Base-by-base conservation (phyloP, 1,140 invertebrate genomes). In the Drosophila saltans region DNA sequence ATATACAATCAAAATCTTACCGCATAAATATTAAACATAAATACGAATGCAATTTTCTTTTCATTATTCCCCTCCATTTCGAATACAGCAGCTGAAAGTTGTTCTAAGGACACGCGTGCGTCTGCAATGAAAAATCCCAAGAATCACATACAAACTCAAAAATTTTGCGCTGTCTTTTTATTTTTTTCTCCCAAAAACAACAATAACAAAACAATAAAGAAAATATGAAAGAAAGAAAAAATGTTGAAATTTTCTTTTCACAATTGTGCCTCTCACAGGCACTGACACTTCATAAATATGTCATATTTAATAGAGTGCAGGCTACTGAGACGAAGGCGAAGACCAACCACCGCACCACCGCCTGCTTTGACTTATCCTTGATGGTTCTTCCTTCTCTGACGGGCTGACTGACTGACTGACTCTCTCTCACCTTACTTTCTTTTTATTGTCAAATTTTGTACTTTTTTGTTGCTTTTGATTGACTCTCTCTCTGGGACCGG, bases 201-300 rank as follows among this genome's bases (percentile, higher is more conserved):
- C 45, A 52, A 21, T 21, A 52, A 24, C 24, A 48, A 30, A 30
- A 24, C n/a, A 48, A 24, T 24, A 48, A 48, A 24, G n/a, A 48
- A 48, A 16, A 16, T 16, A 16, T 16, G 16, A 16, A 16, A 16
- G 16, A 16, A 16, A 16, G 16, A 16, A 48, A 24, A 52, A 52
- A 52, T 6, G 16, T 21, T 24, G 65, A 66, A 55, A 66, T 80
- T 78, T 70, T 64, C 26, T 48, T 24, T 60, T 52, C 48, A 40
- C 61, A 57, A 59, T 81, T 85, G 73, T 81, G 52, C 43, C 60
- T 66, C 75, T 75, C 67, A 16, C 72, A 75, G 73, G 60, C 72
- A 71, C 77, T 75, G 74, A 67, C 90, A 91, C 90, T 91, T 91
- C 90, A 91, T 91, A 91, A 91, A 91, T 76, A 91, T 91, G 90